phyloP scores from a whole-genome alignment of 2,888 invertebrate genomes.

The Standfussiana lucernea region DNA sequence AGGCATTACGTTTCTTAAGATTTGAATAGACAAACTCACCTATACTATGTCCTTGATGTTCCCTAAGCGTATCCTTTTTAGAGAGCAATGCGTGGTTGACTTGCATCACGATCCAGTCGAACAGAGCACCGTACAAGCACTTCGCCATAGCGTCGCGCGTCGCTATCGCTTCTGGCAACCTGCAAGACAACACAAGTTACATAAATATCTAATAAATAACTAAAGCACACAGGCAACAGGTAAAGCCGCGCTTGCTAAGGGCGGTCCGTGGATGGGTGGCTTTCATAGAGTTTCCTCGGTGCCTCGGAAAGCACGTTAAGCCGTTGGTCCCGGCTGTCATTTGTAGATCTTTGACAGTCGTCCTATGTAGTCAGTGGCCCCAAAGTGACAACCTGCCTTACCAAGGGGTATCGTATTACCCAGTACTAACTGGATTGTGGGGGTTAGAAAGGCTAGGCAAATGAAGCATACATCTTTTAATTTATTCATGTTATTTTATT shows the following conservation, averaged over 20 bases:
- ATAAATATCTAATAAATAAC: not conserved
- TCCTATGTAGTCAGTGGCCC: not conserved
- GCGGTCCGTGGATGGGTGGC: not conserved
- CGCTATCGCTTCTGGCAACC: constrained; percentile 95
- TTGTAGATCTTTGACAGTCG: not conserved
- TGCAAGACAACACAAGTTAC: constrained; percentile 58
- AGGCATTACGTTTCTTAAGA: not conserved
- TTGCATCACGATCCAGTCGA: constrained; percentile 99
- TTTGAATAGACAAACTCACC: constrained; percentile 74
- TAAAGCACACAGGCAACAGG: not conserved
- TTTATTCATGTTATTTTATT: not conserved
- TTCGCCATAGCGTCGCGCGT: constrained; percentile 99
- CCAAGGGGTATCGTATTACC: not conserved
- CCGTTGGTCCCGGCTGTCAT: not conserved
- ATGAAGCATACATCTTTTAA: not conserved
- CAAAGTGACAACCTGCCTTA: not conserved
- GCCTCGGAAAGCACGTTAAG: not conserved
- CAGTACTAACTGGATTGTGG: not conserved
- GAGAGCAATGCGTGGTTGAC: constrained; percentile 98
- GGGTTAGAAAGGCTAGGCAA: not conserved
- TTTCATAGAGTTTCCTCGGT: not conserved
- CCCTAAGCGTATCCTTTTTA: constrained; percentile 96
- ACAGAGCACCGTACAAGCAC: constrained; percentile 98
- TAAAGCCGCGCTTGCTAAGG: not conserved
- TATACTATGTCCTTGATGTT: constrained; percentile 98